Percentiles rank a stretch among this genome's conserved stretches.
These are phyloP conservation scores for Malurus alboscapulatus DNA, from an alignment of 2,113 vertebrate genomes.

Conservation along the genomic window DNA sequence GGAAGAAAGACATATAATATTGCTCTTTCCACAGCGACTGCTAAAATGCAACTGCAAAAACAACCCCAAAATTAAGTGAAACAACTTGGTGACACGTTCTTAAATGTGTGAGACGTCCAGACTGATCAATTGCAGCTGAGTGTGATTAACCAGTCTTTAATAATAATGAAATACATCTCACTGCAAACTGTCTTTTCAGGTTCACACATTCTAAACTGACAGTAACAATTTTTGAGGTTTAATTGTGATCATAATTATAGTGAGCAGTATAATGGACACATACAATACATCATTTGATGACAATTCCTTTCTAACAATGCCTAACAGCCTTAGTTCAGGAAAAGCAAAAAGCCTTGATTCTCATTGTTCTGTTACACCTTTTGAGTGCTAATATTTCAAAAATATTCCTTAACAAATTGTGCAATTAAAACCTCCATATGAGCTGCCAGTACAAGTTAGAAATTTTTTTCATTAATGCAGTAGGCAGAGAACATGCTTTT, in stretches of 20 bases:
- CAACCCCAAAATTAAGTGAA: background rate
- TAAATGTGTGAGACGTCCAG: background rate
- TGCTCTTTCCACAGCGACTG: background rate
- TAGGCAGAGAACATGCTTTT: background rate
- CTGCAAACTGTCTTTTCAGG: background rate
- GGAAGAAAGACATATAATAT: background rate
- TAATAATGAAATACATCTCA: background rate
- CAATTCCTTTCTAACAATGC: background rate
- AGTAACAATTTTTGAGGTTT: constrained; percentile 29
- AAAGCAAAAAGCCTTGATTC: background rate
- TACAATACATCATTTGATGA: background rate
- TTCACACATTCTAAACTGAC: background rate
- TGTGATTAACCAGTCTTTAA: constrained; percentile 3
- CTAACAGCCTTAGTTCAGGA: background rate
- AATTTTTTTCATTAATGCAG: background rate
- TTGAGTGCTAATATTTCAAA: background rate
- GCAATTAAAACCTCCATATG: background rate
- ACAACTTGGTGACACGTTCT: background rate
- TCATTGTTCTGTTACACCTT: background rate
- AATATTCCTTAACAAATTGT: background rate
- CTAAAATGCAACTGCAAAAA: background rate
- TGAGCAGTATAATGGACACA: background rate
- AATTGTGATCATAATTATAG: constrained; percentile 40
- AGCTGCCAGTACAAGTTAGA: background rate
- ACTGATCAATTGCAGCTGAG: background rate